phyloP scores from a whole-genome alignment of 2,888 invertebrate species.

The Palloptera scutellata region DNA sequence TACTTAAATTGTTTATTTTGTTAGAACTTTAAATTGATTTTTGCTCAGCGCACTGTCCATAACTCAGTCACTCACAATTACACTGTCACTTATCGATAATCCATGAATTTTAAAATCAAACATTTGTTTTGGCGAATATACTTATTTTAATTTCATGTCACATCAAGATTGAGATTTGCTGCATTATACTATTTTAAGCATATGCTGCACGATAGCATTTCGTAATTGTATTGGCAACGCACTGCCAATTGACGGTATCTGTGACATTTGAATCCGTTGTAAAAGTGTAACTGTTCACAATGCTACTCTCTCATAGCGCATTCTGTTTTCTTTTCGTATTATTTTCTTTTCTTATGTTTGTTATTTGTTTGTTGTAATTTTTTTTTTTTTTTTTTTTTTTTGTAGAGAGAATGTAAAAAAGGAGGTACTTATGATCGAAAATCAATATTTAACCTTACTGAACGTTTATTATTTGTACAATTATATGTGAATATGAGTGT shows the following conservation, averaged over 20 bases:
- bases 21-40: no score
- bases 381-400: conserved; percentile 25
- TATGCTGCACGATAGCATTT: no score
- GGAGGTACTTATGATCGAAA: conserved; percentile 44
- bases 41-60: no score
- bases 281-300: not conserved
- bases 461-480: not conserved
- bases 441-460: conserved; percentile 43
- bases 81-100: no score
- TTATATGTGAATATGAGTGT: not conserved
- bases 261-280: conserved; percentile 18
- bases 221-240: no score
- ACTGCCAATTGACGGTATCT: conserved; percentile 21
- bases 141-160: no score
- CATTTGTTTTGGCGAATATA: no score
- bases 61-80: no score
- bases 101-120: no score
- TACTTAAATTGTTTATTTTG: no score
- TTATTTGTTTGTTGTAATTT: not conserved
- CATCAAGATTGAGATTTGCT: no score
- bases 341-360: not conserved
- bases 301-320: not conserved
- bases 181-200: no score
- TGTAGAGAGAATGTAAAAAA: conserved; percentile 1
- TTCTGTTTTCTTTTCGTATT: not conserved